Percentiles rank a stretch among this genome's conserved stretches.
Evolutionary conservation across 2,888 invertebrate genomes (phyloP).

Genomic region (Gortyna flavago): DNA sequence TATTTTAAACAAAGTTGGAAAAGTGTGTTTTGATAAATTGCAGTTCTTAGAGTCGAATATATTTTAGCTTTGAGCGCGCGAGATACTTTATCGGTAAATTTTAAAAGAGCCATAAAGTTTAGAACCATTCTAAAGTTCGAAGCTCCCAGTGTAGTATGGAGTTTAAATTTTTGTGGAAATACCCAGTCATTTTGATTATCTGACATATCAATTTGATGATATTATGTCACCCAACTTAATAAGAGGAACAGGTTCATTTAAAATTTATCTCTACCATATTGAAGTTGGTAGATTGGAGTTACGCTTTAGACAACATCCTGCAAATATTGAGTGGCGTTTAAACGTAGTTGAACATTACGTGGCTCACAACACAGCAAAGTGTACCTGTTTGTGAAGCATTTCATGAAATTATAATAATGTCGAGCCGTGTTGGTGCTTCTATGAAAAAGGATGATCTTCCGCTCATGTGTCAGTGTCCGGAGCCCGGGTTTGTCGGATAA

Average conservation of each 20-base stretch:
- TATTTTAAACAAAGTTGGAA: slow-evolving; percentile 43
- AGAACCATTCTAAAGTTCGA: slow-evolving; percentile 19
- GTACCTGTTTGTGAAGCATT: slow-evolving; percentile 50
- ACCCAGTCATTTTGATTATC: slow-evolving; percentile 15
- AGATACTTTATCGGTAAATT: slow-evolving; percentile 45
- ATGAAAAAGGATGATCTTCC: slow-evolving; percentile 70
- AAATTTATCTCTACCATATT: slow-evolving; percentile 1
- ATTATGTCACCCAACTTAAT: slow-evolving; percentile 9
- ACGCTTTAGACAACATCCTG: slow-evolving; percentile 2
- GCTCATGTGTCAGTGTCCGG: slow-evolving; percentile 66
- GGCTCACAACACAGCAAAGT: slow-evolving; percentile 9
- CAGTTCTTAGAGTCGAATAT: slow-evolving; percentile 48
- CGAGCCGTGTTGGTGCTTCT: slow-evolving; percentile 53
- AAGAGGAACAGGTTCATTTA: slow-evolving; percentile 7
- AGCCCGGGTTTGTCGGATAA: slow-evolving; percentile 66
- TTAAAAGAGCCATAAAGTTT: slow-evolving; percentile 47
- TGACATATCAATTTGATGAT: slow-evolving; percentile 20
- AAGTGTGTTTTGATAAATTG: slow-evolving; percentile 49
- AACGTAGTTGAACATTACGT: slow-evolving; percentile 9
- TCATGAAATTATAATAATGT: slow-evolving; percentile 69
- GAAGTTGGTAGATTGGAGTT: slow-evolving; percentile 6
- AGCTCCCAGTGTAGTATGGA: slow-evolving; percentile 3
- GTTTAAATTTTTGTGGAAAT: slow-evolving; percentile 9
- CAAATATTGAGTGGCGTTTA: slow-evolving; percentile 24
- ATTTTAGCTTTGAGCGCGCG: slow-evolving; percentile 46